Percentiles rank a stretch among this genome's conserved stretches.
phyloP scores from a whole-genome alignment of 2,113 vertebrate genomes.

The Canis aureus region DNA sequence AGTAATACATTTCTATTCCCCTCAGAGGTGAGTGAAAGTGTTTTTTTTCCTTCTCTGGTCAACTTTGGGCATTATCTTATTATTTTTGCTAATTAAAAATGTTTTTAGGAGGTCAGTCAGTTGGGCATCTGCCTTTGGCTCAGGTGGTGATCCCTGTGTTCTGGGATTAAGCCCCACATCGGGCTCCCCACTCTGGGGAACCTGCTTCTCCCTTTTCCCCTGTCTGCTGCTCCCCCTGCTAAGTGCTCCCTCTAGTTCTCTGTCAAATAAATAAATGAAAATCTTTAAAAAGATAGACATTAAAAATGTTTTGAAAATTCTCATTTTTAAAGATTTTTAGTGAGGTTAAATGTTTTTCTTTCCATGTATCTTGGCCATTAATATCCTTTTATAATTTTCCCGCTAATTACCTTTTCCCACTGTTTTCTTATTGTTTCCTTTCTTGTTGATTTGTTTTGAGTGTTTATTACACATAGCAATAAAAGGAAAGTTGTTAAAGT shows the following conservation, averaged over 20 bases:
- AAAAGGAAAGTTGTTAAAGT: conserved; percentile 13
- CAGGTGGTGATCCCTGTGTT: not conserved
- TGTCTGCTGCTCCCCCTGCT: no score
- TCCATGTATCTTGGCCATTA: conserved; percentile 25
- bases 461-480: not conserved
- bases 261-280: not conserved
- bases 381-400: not conserved
- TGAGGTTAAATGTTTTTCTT: conserved; percentile 38
- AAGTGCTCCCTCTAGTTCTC: not conserved
- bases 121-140: not conserved
- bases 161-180: not conserved
- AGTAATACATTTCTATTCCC: not conserved
- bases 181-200: not conserved
- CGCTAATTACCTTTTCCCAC: not conserved
- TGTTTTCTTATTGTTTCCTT: conserved; percentile 23
- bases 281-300: not conserved
- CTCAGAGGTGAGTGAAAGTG: not conserved
- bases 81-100: conserved; percentile 18
- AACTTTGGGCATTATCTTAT: not conserved
- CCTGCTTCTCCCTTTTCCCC: no score
- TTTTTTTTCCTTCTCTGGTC: conserved; percentile 22
- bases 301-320: conserved; percentile 7
- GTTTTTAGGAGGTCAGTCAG: not conserved
- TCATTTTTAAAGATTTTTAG: conserved; percentile 40
- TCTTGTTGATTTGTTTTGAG: not conserved